Evolutionary conservation across 2,888 invertebrate genomes (phyloP), one percentile per base, ranked within the genome.

Genomic region (Lapara coniferarum): DNA sequence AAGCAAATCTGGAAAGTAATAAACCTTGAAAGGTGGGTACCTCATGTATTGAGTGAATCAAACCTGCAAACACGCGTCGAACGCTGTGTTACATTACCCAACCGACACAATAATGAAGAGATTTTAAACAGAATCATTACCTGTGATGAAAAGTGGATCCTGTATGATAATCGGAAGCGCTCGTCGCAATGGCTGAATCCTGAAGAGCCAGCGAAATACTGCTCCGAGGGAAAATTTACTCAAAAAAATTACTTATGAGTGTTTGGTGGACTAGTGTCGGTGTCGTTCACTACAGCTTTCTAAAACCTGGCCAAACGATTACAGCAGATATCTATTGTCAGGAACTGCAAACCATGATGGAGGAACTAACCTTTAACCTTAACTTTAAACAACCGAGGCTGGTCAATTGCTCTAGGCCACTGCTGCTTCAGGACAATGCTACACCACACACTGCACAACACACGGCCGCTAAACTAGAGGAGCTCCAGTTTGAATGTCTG

Each of bases 401-500:
- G 51, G 51, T 51, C 51, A 10, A 51, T 51, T 10, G 10, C 12
- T 51, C 51, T 51, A 13, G 7, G 51, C 12, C 51, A 51, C 51
- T 12, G 13, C 51, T 51, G 12, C 51, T 51, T 51, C 12, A 51
- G 12, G 58, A 58, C 58, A 30, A 58, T 10, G 37, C 14, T 10
- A 58, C 1, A 25, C 25, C 25, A 25, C 25, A 25, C 25, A 25
- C 67, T 25, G 56, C 25, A 56, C 67, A 67, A 67, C 67, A 71
- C 70, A 67, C 71, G 53, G 71, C 46, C 58, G 49, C 67, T 12
- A 72, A 72, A 70, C 66, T 69, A 73, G 46, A 71, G 49, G 71
- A 72, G 69, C 67, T 74, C 51, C 69, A 53, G 72, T 70, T 71
- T 69, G 69, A 72, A 73, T 67, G 49, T 73, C 72, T 25, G 25